Evolutionary conservation across 1,140 invertebrate genomes (phyloP), one percentile per base, ranked within the genome.

Genomic region (Pseudobourletiella spinata): DNA sequence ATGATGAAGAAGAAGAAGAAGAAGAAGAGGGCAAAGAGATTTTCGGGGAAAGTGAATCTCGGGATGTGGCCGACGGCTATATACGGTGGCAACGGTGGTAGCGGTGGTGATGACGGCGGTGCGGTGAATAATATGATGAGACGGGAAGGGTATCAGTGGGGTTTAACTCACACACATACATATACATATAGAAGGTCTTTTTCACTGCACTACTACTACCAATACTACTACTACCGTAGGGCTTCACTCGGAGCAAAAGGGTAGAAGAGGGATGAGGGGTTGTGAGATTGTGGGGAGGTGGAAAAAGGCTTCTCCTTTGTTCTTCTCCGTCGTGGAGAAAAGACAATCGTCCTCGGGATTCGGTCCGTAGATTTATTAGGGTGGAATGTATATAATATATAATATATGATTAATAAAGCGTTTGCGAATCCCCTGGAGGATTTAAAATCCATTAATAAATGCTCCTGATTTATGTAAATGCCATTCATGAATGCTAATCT

Each of bases 381-480:
- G 25, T 26, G 26, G 18, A 28, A n/a, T n/a, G n/a, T n/a, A n/a
- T n/a, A n/a, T n/a, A n/a, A n/a, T n/a, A n/a, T n/a, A n/a, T n/a
- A n/a, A n/a, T n/a, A 14, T 26, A 26, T 26, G 50, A 52, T 52
- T 52, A 52, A 52, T 52, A 52, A 52, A 52, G 50, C 11, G 50
- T 16, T 20, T 11, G 22, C 25, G 43, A 52, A 48, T 15, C 18
- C 50, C 50, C 11, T 18, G 11, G 16, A 24, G 50, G 50, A 52
- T 52, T 52, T 52, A 52, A 28, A 52, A 52, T 26, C 50, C 50
- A 52, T 52, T 52, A 52, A 52, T 52, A 52, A 52, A 26, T 28
- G 26, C 22, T 46, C n/a, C n/a, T 39, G 14, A 52, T 52, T 52
- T 52, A 52, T 52, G 11, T 26, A 52, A 52, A 52, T 52, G n/a